Percentiles rank a stretch among this genome's conserved stretches.
Conservation (phyloP, 1,140 invertebrate genomes). For the Ridgeia piscesae region DNA sequence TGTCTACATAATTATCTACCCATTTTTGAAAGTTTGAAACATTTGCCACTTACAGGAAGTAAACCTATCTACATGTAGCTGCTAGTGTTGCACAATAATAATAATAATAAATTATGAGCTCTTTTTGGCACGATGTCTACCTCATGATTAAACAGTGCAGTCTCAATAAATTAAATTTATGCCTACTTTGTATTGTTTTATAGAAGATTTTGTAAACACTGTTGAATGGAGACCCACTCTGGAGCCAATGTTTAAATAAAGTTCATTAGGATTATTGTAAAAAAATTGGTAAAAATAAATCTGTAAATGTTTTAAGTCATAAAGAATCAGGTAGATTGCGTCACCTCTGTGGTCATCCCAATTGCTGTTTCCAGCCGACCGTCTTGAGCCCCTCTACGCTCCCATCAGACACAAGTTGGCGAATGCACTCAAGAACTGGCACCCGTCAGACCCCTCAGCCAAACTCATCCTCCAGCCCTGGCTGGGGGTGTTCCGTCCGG, state of each 20-base stretch:
- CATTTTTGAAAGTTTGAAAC: background rate
- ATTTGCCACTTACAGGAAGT: background rate
- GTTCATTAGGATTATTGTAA: too few relatives aligned
- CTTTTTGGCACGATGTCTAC: too few relatives aligned
- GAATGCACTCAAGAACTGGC: slow-evolving; percentile 83
- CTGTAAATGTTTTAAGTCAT: too few relatives aligned
- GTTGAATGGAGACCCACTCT: too few relatives aligned
- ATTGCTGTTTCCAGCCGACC: slow-evolving; percentile 54
- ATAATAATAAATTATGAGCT: too few relatives aligned
- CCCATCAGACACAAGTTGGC: slow-evolving; percentile 84
- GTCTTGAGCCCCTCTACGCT: slow-evolving; percentile 83
- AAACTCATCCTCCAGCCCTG: slow-evolving; percentile 90
- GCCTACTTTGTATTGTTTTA: too few relatives aligned
- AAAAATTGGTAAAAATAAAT: too few relatives aligned
- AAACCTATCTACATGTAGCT: background rate
- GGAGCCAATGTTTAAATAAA: too few relatives aligned
- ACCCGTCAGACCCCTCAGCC: slow-evolving; percentile 83
- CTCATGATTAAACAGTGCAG: too few relatives aligned
- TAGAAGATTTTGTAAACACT: too few relatives aligned
- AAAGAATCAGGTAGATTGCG: too few relatives aligned
- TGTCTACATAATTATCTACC: background rate
- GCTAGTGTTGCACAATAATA: background rate
- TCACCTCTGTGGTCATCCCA: background rate
- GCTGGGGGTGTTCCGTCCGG: slow-evolving; percentile 79
- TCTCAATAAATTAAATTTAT: too few relatives aligned